A percentile compares a stretch with the other conserved stretches of the same genome.
Conservation (phyloP, 2,797 vertebrate species). For the Pogonophryne albipinna region DNA sequence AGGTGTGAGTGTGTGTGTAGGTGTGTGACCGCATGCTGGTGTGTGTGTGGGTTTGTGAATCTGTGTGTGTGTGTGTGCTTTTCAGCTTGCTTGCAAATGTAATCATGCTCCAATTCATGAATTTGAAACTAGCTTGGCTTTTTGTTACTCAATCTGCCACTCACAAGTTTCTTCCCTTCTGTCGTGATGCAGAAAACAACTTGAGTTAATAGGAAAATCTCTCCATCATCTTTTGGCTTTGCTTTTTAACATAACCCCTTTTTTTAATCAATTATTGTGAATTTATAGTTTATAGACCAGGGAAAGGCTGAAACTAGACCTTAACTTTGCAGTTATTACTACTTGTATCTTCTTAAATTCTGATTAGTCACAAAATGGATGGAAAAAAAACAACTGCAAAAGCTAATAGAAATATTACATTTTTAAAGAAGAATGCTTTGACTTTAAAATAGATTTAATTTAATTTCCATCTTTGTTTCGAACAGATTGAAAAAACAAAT, state of each 20-base stretch:
- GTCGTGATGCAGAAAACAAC: constrained; percentile 40
- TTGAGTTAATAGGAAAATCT: constrained; percentile 44
- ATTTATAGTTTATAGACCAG: constrained; percentile 5
- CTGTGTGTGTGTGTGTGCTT: neutral
- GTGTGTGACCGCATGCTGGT: constrained; percentile 20
- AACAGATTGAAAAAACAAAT: too few relatives aligned
- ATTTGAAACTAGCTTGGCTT: constrained; percentile 68
- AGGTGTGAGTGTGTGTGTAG: constrained; percentile 53
- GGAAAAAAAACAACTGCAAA: neutral
- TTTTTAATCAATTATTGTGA: constrained; percentile 8
- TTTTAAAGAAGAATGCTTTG: too few relatives aligned
- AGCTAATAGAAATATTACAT: too few relatives aligned
- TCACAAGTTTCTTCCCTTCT: constrained; percentile 48
- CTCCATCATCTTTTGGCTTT: constrained; percentile 42
- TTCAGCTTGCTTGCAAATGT: constrained; percentile 45
- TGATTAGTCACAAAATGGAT: constrained; percentile 24
- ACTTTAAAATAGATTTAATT: too few relatives aligned
- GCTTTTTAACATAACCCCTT: neutral
- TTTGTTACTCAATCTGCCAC: constrained; percentile 64
- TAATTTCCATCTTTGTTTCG: too few relatives aligned
- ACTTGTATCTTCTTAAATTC: constrained; percentile 24
- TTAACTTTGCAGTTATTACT: neutral
- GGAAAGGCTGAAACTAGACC: neutral
- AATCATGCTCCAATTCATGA: constrained; percentile 68
- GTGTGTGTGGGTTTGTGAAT: neutral